Conservation (phyloP, 1,140 invertebrate genomes). For the Heterodera carotae region DNA sequence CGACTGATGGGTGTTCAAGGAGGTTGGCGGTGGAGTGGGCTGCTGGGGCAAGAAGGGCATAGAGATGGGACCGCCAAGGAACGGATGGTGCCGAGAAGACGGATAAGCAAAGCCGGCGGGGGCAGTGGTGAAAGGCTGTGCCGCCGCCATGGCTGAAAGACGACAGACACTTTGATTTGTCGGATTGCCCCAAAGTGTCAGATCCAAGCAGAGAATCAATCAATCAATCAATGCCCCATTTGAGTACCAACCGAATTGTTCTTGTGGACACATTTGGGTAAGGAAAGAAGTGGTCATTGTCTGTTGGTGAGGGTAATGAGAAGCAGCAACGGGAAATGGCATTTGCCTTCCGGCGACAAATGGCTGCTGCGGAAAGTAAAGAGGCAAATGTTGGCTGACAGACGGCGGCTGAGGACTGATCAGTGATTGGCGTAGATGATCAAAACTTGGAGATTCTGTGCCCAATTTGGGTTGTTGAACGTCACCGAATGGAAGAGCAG, state of each 20-base stretch:
- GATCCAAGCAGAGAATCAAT: too few relatives aligned
- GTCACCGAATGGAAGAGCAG: constrained; percentile 8
- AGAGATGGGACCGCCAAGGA: background rate
- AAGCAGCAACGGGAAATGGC: background rate
- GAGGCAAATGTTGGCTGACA: constrained; percentile 12
- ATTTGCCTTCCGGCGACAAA: background rate
- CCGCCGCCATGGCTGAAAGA: background rate
- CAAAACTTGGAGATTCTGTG: background rate
- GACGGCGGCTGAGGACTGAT: background rate
- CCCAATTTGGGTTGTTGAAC: constrained; percentile 17
- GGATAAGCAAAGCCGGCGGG: constrained; percentile 40
- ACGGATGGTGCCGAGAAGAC: constrained; percentile 20
- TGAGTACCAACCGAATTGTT: constrained; percentile 6
- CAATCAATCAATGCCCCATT: background rate
- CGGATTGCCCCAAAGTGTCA: too few relatives aligned
- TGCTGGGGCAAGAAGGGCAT: constrained; percentile 40
- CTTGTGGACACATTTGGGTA: constrained; percentile 9
- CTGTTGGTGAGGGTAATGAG: background rate
- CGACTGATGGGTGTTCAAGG: constrained; percentile 15
- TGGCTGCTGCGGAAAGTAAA: constrained; percentile 10
- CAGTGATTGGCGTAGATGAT: background rate
- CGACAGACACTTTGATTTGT: background rate
- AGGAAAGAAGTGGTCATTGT: constrained; percentile 22
- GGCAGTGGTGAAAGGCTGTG: constrained; percentile 30
- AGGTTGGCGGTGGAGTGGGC: background rate